phyloP scores from a whole-genome alignment of 2,797 vertebrate species.

The Propithecus deckenii region DNA sequence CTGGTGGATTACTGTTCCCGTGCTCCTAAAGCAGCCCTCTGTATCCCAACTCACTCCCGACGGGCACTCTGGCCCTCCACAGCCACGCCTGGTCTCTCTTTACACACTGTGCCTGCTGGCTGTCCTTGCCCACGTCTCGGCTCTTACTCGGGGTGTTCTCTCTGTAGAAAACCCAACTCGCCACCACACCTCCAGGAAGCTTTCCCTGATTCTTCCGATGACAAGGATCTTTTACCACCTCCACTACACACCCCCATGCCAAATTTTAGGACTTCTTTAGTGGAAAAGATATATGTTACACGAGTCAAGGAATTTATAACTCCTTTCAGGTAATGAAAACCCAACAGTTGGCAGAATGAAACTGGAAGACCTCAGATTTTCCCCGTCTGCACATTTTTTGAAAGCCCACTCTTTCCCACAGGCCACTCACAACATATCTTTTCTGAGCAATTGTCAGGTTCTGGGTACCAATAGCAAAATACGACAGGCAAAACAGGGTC shows the following conservation, averaged over 20 bases:
- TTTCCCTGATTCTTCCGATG: background rate
- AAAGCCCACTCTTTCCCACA: background rate
- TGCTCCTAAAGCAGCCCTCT: background rate
- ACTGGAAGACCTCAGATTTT: background rate
- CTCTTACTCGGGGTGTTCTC: background rate
- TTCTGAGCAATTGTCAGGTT: background rate
- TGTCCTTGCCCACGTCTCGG: background rate
- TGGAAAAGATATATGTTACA: background rate
- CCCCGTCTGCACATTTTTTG: background rate
- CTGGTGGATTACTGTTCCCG: background rate
- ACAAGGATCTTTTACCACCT: background rate
- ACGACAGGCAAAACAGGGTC: background rate
- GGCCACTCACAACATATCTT: background rate
- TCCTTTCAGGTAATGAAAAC: constrained; percentile 3
- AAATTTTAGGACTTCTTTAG: background rate
- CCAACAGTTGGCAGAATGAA: background rate
- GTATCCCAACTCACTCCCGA: background rate
- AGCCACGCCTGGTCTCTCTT: background rate
- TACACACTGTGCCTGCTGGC: background rate
- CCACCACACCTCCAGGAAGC: background rate
- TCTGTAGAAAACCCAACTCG: background rate
- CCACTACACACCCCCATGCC: background rate
- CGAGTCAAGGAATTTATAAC: background rate
- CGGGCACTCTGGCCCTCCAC: background rate
- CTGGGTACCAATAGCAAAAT: background rate